phyloP scores from a whole-genome alignment of 1,140 invertebrate species.

The Drosophila tristis region DNA sequence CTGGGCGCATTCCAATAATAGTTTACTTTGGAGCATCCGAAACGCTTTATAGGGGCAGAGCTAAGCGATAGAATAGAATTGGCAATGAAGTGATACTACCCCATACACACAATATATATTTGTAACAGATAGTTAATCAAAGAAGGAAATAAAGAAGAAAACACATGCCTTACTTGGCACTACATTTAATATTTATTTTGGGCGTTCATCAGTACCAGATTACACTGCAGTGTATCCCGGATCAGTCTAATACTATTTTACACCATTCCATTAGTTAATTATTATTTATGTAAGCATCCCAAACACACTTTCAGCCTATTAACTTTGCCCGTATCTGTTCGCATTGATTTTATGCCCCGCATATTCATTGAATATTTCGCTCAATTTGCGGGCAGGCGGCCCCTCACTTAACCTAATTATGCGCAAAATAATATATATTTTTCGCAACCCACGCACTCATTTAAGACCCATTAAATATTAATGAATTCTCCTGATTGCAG shows the following conservation, averaged over 20 bases:
- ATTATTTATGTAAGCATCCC: too few relatives aligned
- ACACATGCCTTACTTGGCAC: too few relatives aligned
- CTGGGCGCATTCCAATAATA: constrained; percentile 32
- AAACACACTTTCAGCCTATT: too few relatives aligned
- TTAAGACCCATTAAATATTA: constrained; percentile 44
- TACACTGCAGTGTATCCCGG: too few relatives aligned
- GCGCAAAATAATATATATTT: constrained; percentile 39
- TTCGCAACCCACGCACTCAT: constrained; percentile 32
- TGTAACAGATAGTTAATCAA: constrained; percentile 33
- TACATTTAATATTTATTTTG: neutral
- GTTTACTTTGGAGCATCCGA: constrained; percentile 30
- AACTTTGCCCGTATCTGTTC: too few relatives aligned
- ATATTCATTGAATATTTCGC: neutral
- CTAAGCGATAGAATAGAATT: constrained; percentile 29
- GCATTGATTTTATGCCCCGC: neutral
- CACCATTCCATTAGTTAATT: too few relatives aligned
- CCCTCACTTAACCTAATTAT: constrained; percentile 45
- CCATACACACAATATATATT: constrained; percentile 29
- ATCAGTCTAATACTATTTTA: too few relatives aligned
- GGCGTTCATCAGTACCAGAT: too few relatives aligned
- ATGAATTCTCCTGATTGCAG: constrained; percentile 25
- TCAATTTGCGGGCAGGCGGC: neutral
- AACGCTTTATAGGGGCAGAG: neutral
- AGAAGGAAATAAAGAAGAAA: neutral
- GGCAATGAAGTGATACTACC: neutral